These are phyloP conservation scores for Araneus ventricosus DNA, from an alignment of 1,140 invertebrate species.

Conservation along the genomic window DNA sequence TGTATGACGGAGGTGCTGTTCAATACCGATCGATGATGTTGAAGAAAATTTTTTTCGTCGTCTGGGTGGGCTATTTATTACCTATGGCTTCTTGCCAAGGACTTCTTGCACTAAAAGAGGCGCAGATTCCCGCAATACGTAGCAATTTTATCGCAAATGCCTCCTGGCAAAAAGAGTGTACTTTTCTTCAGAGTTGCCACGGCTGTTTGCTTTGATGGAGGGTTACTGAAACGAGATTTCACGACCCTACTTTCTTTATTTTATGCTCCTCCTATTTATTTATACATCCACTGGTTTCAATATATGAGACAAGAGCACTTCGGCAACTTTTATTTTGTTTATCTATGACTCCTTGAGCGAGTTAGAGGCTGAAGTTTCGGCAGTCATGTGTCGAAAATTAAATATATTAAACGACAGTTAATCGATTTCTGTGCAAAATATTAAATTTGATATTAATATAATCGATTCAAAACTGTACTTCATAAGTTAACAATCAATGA, in stretches of 20 bases:
- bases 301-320: not conserved
- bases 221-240: conserved; percentile 18
- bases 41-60: conserved; percentile 2
- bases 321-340: no score
- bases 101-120: not conserved
- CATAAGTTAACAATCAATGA: no score
- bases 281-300: not conserved
- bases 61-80: conserved; percentile 48
- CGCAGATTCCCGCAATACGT: not conserved
- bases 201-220: conserved; percentile 3
- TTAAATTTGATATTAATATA: no score
- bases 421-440: no score
- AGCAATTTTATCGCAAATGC: conserved; percentile 18
- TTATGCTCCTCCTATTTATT: not conserved
- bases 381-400: no score
- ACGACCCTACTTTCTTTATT: not conserved
- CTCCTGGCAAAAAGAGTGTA: not conserved
- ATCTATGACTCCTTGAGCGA: no score
- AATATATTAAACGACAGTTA: no score
- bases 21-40: conserved; percentile 29
- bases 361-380: no score
- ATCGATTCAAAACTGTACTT: no score
- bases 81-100: conserved; percentile 43
- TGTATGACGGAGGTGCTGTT: not conserved
- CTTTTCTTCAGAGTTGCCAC: not conserved